Evolutionary conservation across 1,140 invertebrate genomes (phyloP), one percentile per base, ranked within the genome.

Genomic region (Oncopeltus fasciatus): DNA sequence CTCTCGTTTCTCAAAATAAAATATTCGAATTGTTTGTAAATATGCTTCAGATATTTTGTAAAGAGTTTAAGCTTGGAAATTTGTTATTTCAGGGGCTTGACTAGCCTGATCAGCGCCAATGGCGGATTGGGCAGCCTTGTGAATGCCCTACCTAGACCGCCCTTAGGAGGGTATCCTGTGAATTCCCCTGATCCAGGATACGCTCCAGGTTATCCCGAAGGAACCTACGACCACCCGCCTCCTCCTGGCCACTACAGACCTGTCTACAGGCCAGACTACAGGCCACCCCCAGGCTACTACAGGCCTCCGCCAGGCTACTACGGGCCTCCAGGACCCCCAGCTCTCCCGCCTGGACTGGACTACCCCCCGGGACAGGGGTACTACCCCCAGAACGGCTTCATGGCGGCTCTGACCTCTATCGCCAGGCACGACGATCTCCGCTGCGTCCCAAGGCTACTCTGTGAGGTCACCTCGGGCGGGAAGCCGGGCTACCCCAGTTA

Each of bases 371-470:
- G 18, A 2, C 44, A 46, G 11, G 3, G n/a, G 1, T n/a, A 20
- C 16, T 53, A 53, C 12, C 49, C 49, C 2, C 29, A 63, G 57
- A 18, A 51, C 46, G 57, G 66, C 62, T 65, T 80, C 9, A 72
- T 77, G 64, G 72, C 78, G 62, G 84, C 83, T 28, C 71, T 90
- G 62, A 78, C 78, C 59, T 85, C 86, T 46, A 85, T 89, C 65
- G 81, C 84, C 58, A 74, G 76, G 67, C 81, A 87, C 72, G 87
- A 89, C 70, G 85, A 88, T 71, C 75, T 82, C 57, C 80, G 85
- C 67, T 90, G 87, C 70, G 83, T 89, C 51, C 82, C 86, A 2
- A 78, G 85, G 71, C 76, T 90, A 64, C 75, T 90, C 47, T 89
- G 87, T 68, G 85, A 88, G 73, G 78, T 85, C 29, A 82, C 85